These are phyloP conservation scores for Morphnarchus princeps DNA, from an alignment of 2,113 vertebrate species.

Conservation along the genomic window DNA sequence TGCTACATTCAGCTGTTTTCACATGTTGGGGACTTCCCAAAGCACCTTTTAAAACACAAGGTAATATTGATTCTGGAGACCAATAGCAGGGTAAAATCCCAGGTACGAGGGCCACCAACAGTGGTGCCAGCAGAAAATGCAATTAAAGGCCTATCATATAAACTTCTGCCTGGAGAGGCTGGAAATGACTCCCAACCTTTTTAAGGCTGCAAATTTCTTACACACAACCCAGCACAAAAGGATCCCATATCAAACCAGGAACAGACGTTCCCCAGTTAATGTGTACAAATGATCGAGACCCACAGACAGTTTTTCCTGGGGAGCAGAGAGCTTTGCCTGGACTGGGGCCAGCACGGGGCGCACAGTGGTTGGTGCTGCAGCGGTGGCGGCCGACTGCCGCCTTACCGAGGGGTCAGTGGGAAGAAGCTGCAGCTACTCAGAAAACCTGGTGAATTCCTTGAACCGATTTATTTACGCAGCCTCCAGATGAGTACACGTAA, in stretches of 20 bases:
- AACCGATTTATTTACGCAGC: slow-evolving; percentile 7
- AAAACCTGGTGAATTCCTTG: not conserved
- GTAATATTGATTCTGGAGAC: not conserved
- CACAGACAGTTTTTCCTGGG: rapidly evolving
- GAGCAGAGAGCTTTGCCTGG: not conserved
- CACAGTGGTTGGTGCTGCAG: rapidly evolving
- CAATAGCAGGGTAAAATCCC: not conserved
- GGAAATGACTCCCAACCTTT: not conserved
- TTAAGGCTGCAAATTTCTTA: not conserved
- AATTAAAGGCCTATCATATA: not conserved
- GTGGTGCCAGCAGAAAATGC: not conserved
- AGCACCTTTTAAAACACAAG: not conserved
- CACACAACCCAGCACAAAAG: not conserved
- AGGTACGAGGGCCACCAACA: not conserved
- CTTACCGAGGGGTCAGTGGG: rapidly evolving
- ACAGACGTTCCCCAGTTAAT: not conserved
- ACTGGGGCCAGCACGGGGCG: rapidly evolving
- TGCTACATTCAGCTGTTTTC: not conserved
- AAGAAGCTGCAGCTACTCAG: not conserved
- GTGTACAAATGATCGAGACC: not conserved
- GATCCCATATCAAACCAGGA: not conserved
- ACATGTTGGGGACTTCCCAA: not conserved
- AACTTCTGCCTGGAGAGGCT: not conserved
- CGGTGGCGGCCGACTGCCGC: rapidly evolving
- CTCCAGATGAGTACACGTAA: slow-evolving; percentile 6